phyloP scores from a whole-genome alignment of 2,888 invertebrate species.

The Arctia plantaginis region DNA sequence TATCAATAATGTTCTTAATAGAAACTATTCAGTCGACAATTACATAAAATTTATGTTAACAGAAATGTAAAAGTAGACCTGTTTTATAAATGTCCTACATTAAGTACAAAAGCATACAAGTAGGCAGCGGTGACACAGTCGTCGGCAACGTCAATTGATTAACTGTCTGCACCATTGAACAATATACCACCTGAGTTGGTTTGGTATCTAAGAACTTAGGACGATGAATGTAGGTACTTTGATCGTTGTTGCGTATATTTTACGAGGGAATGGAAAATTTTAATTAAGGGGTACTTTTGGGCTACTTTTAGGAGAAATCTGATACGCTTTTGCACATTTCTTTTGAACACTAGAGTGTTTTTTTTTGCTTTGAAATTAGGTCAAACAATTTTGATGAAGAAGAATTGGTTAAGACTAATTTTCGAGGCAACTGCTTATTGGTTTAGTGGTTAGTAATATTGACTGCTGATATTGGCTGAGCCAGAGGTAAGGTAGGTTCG shows the following conservation, averaged over 20 bases:
- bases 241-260: conserved; percentile 16
- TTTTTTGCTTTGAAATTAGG: not conserved
- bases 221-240: conserved; percentile 11
- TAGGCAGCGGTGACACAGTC: conserved; percentile 55
- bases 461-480: too few species aligned
- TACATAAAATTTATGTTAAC: not conserved
- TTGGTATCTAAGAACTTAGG: conserved; percentile 10
- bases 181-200: conserved; percentile 42
- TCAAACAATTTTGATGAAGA: not conserved
- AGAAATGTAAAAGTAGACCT: not conserved
- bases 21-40: not conserved
- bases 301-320: not conserved
- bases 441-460: too few species aligned
- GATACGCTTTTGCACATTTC: not conserved
- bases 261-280: conserved; percentile 6
- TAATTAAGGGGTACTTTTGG: not conserved
- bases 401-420: not conserved
- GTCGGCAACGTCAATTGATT: conserved; percentile 65
- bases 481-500: too few species aligned
- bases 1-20: not conserved
- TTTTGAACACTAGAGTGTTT: not conserved
- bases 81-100: not conserved
- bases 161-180: conserved; percentile 51
- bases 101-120: not conserved
- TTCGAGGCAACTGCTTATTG: too few species aligned